phyloP scores from a whole-genome alignment of 2,888 invertebrate genomes.

The Cheilosia urbana region DNA sequence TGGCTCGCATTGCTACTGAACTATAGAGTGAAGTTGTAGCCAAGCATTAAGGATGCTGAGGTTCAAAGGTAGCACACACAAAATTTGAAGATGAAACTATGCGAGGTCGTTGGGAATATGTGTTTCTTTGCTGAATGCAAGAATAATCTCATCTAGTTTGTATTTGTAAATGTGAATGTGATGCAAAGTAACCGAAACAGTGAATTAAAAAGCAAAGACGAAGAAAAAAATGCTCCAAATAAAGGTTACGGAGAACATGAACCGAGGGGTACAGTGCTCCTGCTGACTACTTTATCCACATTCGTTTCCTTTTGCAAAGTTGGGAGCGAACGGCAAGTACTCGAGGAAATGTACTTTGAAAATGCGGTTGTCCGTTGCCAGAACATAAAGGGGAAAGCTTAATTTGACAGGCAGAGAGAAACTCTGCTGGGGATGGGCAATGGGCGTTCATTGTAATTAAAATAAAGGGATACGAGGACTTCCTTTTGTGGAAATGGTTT shows the following conservation, averaged over 20 bases:
- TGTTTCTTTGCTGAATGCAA: constrained; percentile 25
- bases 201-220: constrained; percentile 45
- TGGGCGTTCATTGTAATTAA: constrained; percentile 15
- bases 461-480: neutral
- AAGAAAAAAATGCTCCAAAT: neutral
- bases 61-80: neutral
- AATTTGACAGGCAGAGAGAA: constrained; percentile 21
- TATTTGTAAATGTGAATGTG: constrained; percentile 17
- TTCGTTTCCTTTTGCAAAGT: constrained; percentile 2
- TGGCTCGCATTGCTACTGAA: neutral
- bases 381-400: neutral
- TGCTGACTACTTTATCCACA: constrained; percentile 3
- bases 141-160: constrained; percentile 44
- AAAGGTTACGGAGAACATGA: constrained; percentile 2
- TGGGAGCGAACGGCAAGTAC: constrained; percentile 3
- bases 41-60: neutral
- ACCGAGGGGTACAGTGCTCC: neutral
- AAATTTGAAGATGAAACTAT: neutral
- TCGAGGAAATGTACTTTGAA: constrained; percentile 57
- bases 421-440: no score
- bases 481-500: neutral
- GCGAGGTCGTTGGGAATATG: neutral
- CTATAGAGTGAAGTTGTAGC: neutral
- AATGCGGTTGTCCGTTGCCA: constrained; percentile 43
- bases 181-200: constrained; percentile 42